These are phyloP conservation scores for Morinoia aosen DNA, from an alignment of 2,888 invertebrate species.

Conservation along the genomic window DNA sequence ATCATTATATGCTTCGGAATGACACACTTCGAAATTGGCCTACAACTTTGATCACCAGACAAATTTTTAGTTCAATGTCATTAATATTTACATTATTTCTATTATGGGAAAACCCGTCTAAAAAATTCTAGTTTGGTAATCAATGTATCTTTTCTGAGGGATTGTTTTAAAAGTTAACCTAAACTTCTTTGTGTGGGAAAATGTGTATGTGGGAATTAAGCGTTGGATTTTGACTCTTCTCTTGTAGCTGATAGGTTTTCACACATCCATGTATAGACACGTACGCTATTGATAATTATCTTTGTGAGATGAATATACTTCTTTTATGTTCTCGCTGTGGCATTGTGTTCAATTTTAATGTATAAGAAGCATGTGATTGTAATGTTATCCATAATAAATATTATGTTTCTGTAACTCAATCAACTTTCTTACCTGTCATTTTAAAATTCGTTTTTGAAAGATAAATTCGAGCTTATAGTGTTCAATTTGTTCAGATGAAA, in stretches of 20 bases:
- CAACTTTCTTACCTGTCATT: background rate
- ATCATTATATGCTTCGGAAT: background rate
- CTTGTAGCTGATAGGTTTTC: background rate
- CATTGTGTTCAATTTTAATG: slow-evolving; percentile 1
- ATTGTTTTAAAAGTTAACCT: background rate
- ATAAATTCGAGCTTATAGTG: no score
- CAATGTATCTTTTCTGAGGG: background rate
- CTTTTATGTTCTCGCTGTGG: background rate
- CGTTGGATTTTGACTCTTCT: background rate
- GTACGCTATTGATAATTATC: background rate
- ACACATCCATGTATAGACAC: background rate
- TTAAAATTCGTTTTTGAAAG: background rate
- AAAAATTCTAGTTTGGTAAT: background rate
- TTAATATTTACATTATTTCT: background rate
- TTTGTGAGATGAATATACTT: background rate
- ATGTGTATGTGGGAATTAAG: background rate
- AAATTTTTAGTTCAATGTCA: background rate
- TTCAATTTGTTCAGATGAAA: no score
- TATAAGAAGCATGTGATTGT: slow-evolving; percentile 2
- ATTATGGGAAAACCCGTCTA: background rate
- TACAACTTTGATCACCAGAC: background rate
- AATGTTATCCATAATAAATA: slow-evolving; percentile 23
- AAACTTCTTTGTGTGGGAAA: background rate
- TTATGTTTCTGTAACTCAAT: background rate
- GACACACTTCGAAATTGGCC: background rate